A percentile compares a stretch with the other conserved stretches of the same genome.
Evolutionary conservation across 2,113 vertebrate genomes (phyloP).

Genomic region (Salvelinus alpinus): DNA sequence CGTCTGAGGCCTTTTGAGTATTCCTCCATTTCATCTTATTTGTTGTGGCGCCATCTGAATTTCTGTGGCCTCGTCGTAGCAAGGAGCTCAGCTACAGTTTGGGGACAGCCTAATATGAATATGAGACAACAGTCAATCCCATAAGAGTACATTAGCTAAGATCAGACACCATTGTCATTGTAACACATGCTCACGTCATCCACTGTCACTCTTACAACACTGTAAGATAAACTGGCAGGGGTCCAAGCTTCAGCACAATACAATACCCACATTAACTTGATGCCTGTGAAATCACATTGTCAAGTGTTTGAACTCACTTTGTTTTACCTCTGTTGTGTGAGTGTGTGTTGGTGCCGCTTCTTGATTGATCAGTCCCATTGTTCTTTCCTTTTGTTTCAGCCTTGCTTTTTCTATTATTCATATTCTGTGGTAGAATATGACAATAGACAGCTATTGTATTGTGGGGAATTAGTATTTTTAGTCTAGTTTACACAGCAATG

Average conservation of each 20-base stretch:
- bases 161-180: constrained; percentile 40
- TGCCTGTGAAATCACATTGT: constrained; percentile 60
- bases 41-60: background rate
- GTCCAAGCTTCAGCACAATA: constrained; percentile 57
- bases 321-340: constrained; percentile 65
- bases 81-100: background rate
- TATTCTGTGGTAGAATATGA: constrained; percentile 48
- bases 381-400: constrained; percentile 63
- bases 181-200: constrained; percentile 59
- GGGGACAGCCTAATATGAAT: background rate
- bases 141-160: constrained; percentile 36
- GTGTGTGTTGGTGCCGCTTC: constrained; percentile 38
- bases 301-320: constrained; percentile 58
- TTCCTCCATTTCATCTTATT: background rate
- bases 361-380: constrained; percentile 70
- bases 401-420: constrained; percentile 74
- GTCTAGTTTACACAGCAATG: constrained; percentile 69
- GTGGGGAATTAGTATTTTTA: constrained; percentile 69
- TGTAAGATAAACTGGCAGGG: constrained; percentile 50
- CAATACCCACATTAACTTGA: constrained; percentile 57
- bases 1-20: too few relatives aligned
- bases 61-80: background rate
- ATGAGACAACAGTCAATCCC: constrained; percentile 3
- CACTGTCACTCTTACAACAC: constrained; percentile 44
- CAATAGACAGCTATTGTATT: constrained; percentile 67